A percentile compares a stretch with the other conserved stretches of the same genome.
These are phyloP conservation scores for Galeruca laticollis DNA, from an alignment of 2,888 invertebrate species.

Conservation along the genomic window DNA sequence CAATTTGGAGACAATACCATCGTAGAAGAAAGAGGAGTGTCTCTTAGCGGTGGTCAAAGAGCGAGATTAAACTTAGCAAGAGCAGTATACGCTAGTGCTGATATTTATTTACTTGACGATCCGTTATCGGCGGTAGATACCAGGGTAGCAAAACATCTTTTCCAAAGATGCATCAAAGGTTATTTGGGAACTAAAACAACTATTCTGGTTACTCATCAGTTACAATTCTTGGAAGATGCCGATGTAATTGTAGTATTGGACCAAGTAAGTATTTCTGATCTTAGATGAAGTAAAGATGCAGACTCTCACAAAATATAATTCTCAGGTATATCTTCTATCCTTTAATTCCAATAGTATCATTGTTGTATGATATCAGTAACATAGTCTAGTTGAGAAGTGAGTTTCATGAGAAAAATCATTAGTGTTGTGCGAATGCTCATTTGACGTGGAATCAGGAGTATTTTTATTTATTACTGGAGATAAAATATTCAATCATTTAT, in stretches of 20 bases:
- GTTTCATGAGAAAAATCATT: too few relatives aligned
- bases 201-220: constrained; percentile 88
- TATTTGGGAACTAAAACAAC: constrained; percentile 74
- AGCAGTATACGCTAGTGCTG: constrained; percentile 81
- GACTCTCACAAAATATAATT: too few relatives aligned
- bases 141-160: constrained; percentile 80
- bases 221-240: constrained; percentile 79
- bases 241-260: constrained; percentile 76
- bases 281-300: too few relatives aligned
- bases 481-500: too few relatives aligned
- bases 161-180: constrained; percentile 78
- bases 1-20: constrained; percentile 80
- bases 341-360: too few relatives aligned
- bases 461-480: too few relatives aligned
- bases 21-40: constrained; percentile 85
- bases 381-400: too few relatives aligned
- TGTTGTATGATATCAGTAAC: too few relatives aligned
- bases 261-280: constrained; percentile 66
- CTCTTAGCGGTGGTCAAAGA: constrained; percentile 85
- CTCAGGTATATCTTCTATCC: too few relatives aligned
- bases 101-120: constrained; percentile 84
- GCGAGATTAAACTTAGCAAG: constrained; percentile 83
- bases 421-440: too few relatives aligned
- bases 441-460: too few relatives aligned
- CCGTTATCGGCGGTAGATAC: constrained; percentile 85